Percentiles rank a stretch among this genome's conserved stretches.
Conservation (phyloP, 2,113 vertebrate species). For the Rhipidura dahli region DNA sequence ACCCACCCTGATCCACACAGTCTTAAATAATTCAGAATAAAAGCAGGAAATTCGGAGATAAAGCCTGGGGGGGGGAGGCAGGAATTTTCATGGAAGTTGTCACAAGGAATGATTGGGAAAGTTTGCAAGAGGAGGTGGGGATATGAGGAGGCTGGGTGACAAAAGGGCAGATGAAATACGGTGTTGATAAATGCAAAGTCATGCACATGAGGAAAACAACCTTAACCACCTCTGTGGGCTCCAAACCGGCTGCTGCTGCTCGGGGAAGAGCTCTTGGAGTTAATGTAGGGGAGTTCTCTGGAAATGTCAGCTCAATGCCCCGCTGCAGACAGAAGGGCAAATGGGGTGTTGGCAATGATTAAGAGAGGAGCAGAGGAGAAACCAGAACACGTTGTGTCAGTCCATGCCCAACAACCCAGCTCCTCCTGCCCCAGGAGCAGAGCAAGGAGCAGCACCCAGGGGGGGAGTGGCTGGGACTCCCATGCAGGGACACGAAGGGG, state of each 20-base stretch:
- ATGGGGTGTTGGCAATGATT: not conserved
- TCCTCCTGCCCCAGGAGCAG: not conserved
- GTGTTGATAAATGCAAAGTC: constrained; percentile 38
- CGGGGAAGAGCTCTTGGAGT: not conserved
- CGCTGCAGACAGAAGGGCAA: constrained; percentile 11
- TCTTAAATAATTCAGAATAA: not conserved
- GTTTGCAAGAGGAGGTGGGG: not conserved
- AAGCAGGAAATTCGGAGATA: accelerated
- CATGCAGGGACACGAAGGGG: accelerated
- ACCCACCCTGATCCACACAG: accelerated
- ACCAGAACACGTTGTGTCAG: not conserved
- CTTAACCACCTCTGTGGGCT: not conserved
- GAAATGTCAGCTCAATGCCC: constrained; percentile 40
- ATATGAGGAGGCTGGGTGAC: not conserved
- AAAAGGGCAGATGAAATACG: not conserved
- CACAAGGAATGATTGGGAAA: not conserved
- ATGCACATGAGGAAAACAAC: constrained; percentile 13
- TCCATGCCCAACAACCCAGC: accelerated
- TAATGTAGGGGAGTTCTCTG: not conserved
- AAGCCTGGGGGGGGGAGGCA: not conserved
- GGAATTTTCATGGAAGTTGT: not conserved
- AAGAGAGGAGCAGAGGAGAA: constrained; percentile 15
- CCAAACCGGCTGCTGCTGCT: not conserved
- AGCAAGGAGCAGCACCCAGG: not conserved
- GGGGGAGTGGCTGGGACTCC: not conserved